These are phyloP conservation scores for Acleris cristana DNA, from an alignment of 2,888 invertebrate genomes.

Conservation along the genomic window DNA sequence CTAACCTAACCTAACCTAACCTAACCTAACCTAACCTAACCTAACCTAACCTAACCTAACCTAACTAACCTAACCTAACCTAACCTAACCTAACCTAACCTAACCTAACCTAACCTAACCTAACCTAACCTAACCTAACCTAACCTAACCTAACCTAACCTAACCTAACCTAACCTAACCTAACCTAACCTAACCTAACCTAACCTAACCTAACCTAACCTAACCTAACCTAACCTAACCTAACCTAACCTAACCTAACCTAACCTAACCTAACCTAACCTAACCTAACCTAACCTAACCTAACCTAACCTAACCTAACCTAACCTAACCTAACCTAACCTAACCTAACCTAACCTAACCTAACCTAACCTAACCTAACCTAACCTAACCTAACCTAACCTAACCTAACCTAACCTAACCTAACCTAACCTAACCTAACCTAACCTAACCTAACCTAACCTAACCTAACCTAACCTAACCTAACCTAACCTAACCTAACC, in stretches of 20 bases:
- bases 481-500: constrained; percentile 20
- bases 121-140: neutral
- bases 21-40: constrained; percentile 8
- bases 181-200: constrained; percentile 20
- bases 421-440: constrained; percentile 21
- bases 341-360: constrained; percentile 20
- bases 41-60: constrained; percentile 3
- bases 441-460: constrained; percentile 21
- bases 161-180: constrained; percentile 20
- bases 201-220: constrained; percentile 20
- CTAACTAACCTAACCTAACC: constrained; percentile 4
- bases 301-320: constrained; percentile 20
- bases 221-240: constrained; percentile 20
- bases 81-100: constrained; percentile 3
- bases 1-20: constrained; percentile 12
- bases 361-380: constrained; percentile 21
- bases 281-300: constrained; percentile 20
- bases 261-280: constrained; percentile 20
- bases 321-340: constrained; percentile 20
- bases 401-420: constrained; percentile 20
- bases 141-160: neutral
- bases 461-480: constrained; percentile 21
- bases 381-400: constrained; percentile 20
- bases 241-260: constrained; percentile 20
- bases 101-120: neutral